Base-by-base conservation (phyloP, 1,140 invertebrate genomes). In the Drosophila pruinosa region DNA sequence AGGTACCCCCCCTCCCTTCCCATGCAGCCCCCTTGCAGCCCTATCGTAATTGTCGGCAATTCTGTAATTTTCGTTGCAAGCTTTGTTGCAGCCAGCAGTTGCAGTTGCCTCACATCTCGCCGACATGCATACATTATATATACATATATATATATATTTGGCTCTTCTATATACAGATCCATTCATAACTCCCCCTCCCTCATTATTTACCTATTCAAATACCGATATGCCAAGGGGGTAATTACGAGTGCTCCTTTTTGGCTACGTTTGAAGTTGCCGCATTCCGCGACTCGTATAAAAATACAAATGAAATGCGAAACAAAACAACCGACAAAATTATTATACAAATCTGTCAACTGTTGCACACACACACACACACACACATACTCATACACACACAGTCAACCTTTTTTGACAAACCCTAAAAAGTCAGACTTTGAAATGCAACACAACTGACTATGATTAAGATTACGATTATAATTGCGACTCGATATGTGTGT, bases 41-140 rank as follows among this genome's bases (percentile, higher is more conserved):
- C n/a, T 8, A 28, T 19, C 34, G 74, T 81, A 83, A 85, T 85
- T 86, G 80, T 75, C 54, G 77, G 73, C 81, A 85, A 86, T 86
- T 80, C 81, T 45, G 80, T 39, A 85, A 77, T 80, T 80, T 86
- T 73, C 77, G 68, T 76, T 75, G 52, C 50, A 57, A 36, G 56
- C 64, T 71, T 83, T 82, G 78, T 78, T 83, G 79, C 74, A 62
- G 56, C 50, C 57, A 65, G 43, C 63, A 34, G 31, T 34, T 34
- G 31, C 31, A 34, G 31, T 61, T 76, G 4, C 24, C 81, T 81
- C 77, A 88, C 81, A 86, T 86, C 82, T 86, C 22, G 81, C 81
- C 81, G 80, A 73, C 79, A n/a, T 31, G n/a, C 15, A 47, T 38
- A 38, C 24, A 61, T 15, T 53, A 53, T 45, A 63, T 15, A 34